These are phyloP conservation scores for Ptychoptera contaminata DNA, from an alignment of 2,888 invertebrate species.

Conservation along the genomic window DNA sequence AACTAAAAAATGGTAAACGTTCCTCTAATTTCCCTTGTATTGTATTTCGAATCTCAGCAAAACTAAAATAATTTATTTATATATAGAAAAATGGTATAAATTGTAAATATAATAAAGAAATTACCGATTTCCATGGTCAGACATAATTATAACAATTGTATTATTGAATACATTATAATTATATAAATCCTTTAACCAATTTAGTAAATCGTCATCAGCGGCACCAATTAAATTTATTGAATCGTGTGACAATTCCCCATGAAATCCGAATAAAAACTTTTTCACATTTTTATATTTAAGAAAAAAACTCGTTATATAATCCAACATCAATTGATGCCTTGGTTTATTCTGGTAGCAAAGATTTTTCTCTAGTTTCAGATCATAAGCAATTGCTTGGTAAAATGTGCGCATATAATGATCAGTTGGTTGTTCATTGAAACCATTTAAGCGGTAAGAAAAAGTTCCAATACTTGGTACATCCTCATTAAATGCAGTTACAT, in stretches of 20 bases:
- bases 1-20: conserved; percentile 71
- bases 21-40: conserved; percentile 87
- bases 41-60: conserved; percentile 64
- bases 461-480: conserved; percentile 73
- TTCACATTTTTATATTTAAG: conserved; percentile 48
- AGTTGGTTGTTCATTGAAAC: conserved; percentile 67
- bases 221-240: conserved; percentile 63
- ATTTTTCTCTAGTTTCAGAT: conserved; percentile 37
- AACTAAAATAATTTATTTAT: conserved; percentile 35
- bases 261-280: conserved; percentile 76
- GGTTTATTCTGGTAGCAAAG: conserved; percentile 58
- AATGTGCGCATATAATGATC: conserved; percentile 82
- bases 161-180: conserved; percentile 50
- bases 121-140: conserved; percentile 82
- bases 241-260: conserved; percentile 78
- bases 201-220: conserved; percentile 55
- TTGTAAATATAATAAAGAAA: not conserved
- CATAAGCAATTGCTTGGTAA: conserved; percentile 47
- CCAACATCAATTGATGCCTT: conserved; percentile 49
- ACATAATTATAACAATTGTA: conserved; percentile 75
- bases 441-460: conserved; percentile 79
- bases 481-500: conserved; percentile 71
- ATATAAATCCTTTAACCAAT: conserved; percentile 47
- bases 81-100: not conserved
- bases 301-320: conserved; percentile 44